Evolutionary conservation across 2,888 invertebrate species (phyloP), one percentile per base, ranked within the genome.

Genomic region (Andrena hattorfiana): DNA sequence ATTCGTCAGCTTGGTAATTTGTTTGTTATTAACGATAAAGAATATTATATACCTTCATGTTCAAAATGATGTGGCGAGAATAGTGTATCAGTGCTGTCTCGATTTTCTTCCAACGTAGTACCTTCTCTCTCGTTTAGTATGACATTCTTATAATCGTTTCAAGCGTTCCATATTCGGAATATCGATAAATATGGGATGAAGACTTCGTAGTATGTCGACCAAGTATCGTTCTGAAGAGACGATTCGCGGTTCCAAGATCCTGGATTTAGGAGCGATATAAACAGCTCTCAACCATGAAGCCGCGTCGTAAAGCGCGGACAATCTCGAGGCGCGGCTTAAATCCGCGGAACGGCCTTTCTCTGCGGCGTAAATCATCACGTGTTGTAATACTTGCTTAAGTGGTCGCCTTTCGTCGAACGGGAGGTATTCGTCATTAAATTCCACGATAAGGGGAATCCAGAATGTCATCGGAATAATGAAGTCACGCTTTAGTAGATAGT

Each of bases 241-340:
- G 49, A 59, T 35, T 28, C 74, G 28, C 10, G 62, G 51, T 30
- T 13, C 23, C 48, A 28, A 10, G 20, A 13, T 32, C 77, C 59
- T 66, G 66, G 74, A 77, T 77, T 77, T 74, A 77, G 77, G 66
- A 42, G 49, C 30, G 77, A 73, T 73, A 66, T 77, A 77, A 77
- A 77, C 77, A 66, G 56, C 73, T 74, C 59, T 16, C 49, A 28
- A 32, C 32, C 32, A 23, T 23, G 76, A 16, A 60, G 49, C 6
- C 8, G 63, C 56, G 59, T 66, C 73, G 59, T 77, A 77, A 77
- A 77, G 28, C 74, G 49, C 28, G 20, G 48, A 66, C 73, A 51
- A 77, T 77, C 66, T 60, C 35, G 49, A 8, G 30, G 35, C 60
- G 67, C 60, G 66, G 78, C 68, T 68, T 75, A 67, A 68, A 78